A percentile compares a stretch with the other conserved stretches of the same genome.
Evolutionary conservation across 2,888 invertebrate species (phyloP).

Genomic region (Trissoscelio sp.): DNA sequence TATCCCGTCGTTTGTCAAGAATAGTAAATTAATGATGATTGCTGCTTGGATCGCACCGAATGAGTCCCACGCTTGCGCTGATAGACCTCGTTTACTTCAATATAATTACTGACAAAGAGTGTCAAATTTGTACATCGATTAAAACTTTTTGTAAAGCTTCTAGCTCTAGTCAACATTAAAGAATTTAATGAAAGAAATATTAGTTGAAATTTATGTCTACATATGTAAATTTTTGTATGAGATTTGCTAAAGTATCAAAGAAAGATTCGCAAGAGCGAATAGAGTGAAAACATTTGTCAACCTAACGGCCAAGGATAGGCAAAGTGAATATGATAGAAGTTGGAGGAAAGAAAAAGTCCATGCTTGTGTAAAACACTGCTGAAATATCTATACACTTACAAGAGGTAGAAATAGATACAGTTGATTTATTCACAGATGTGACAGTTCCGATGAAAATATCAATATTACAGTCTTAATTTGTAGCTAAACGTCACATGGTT

Average conservation of each 20-base stretch:
- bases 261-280: conserved; percentile 39
- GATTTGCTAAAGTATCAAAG: conserved; percentile 51
- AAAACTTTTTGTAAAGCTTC: too few relatives aligned
- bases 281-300: conserved; percentile 58
- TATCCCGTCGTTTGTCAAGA: conserved; percentile 81
- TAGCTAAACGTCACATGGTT: too few relatives aligned
- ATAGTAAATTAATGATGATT: conserved; percentile 82
- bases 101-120: conserved; percentile 78
- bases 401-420: conserved; percentile 6
- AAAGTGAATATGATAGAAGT: conserved; percentile 58
- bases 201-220: neutral
- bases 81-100: conserved; percentile 78
- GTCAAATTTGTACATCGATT: too few relatives aligned
- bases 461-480: conserved; percentile 10
- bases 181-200: too few relatives aligned
- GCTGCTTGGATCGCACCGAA: conserved; percentile 76
- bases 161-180: too few relatives aligned
- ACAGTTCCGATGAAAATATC: conserved; percentile 4
- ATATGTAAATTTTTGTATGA: conserved; percentile 26
- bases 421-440: conserved; percentile 26
- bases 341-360: conserved; percentile 48
- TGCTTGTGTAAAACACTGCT: conserved; percentile 46
- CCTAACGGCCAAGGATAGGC: conserved; percentile 47
- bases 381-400: conserved; percentile 22
- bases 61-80: conserved; percentile 71